Evolutionary conservation across 1,140 invertebrate genomes (phyloP), one percentile per base, ranked within the genome.

Genomic region (Camponotus pennsylvanicus): DNA sequence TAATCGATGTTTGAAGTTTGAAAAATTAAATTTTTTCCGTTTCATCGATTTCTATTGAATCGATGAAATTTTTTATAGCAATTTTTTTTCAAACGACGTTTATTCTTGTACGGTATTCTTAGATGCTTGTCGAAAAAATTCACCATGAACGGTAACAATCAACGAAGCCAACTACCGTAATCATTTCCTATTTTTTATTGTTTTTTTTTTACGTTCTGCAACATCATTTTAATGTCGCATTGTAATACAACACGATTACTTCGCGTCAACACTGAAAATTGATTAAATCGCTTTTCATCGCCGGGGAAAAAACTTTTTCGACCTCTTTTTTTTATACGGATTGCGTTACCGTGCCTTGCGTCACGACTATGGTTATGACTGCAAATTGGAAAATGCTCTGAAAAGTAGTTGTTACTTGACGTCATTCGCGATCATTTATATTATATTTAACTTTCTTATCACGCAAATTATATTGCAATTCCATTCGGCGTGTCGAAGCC

Each of bases 351-450:
- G n/a, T 52, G 70, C 59, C 63, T 78, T 55, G 66, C 69, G 52
- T 75, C 86, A 84, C 49, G 64, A 66, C 40, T 90, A 64, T 63
- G 70, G 69, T 80, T 77, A 76, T 85, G 67, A 59, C 34, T 21
- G 69, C 34, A 52, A 90, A 83, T 88, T 73, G 66, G 79, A 85
- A 85, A 90, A 80, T 49, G 59, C 57, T 66, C 85, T 84, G 76
- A 88, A 88, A 90, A 88, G 64, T 73, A 73, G 66, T 57, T 75
- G 71, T 63, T 73, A 86, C 34, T 67, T 86, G 88, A 90, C 87
- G 88, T 90, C 89, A 90, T 61, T 57, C 49, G 32, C 57, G 73
- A 80, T 85, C 75, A 79, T 75, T 63, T 85, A 75, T 45, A 75
- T 85, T 69, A 55, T 63, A 83, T 73, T 59, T 77, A 71, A 86